Percentiles rank a stretch among this genome's conserved stretches.
These are phyloP conservation scores for Phaenicophaeus curvirostris DNA, from an alignment of 2,797 vertebrate genomes.

Conservation along the genomic window DNA sequence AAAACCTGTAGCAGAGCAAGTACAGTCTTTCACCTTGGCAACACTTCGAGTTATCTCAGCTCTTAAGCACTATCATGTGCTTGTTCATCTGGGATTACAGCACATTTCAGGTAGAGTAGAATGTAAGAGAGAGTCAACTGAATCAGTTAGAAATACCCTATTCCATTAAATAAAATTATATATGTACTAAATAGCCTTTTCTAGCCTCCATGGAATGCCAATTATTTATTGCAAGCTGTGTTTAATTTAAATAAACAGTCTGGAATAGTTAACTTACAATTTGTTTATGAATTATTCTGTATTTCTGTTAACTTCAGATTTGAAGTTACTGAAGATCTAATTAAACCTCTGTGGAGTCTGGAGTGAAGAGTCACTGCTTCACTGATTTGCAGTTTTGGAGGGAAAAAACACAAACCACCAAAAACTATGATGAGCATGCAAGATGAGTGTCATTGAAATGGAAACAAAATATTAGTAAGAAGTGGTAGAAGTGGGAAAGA, in stretches of 20 bases:
- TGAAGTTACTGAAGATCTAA: background rate
- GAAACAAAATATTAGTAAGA: background rate
- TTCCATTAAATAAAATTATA: background rate
- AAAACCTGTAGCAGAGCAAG: background rate
- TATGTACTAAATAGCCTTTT: background rate
- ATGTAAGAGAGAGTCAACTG: background rate
- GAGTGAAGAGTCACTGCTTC: background rate
- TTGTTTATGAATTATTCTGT: background rate
- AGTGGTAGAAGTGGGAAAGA: background rate
- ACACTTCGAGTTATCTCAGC: background rate
- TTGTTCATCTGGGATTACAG: background rate
- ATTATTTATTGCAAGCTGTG: background rate
- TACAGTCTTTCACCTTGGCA: background rate
- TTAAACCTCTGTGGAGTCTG: background rate
- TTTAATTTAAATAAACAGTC: background rate
- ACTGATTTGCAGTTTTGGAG: background rate
- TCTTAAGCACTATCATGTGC: background rate
- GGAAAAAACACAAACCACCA: background rate
- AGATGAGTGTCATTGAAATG: background rate
- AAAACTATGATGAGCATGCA: background rate
- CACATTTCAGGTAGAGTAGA: background rate
- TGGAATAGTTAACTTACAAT: background rate
- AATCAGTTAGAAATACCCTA: background rate
- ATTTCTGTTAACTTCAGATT: background rate
- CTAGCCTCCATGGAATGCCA: background rate